These are phyloP conservation scores for Harpalus rufipes DNA, from an alignment of 2,888 invertebrate genomes.

Conservation along the genomic window DNA sequence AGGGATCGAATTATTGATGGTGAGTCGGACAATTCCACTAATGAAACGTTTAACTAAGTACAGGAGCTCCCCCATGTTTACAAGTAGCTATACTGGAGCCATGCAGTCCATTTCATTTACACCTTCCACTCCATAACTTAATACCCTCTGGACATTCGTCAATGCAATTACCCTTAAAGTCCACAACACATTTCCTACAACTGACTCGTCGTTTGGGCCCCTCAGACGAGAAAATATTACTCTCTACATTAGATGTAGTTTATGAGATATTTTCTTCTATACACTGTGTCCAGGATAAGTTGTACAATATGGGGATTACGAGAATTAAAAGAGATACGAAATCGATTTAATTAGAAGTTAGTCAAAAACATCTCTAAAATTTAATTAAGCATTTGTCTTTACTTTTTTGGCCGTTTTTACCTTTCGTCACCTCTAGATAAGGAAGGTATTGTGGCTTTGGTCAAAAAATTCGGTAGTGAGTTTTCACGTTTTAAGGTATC, in stretches of 20 bases:
- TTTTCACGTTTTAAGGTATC: no score
- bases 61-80: conserved; percentile 6
- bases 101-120: conserved; percentile 19
- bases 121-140: conserved; percentile 41
- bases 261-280: no score
- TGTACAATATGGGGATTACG: no score
- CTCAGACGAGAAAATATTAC: background rate
- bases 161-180: conserved; percentile 12
- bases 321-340: no score
- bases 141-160: conserved; percentile 24
- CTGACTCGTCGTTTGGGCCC: background rate
- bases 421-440: no score
- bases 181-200: conserved; percentile 10
- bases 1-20: conserved; percentile 5
- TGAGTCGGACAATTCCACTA: conserved; percentile 12
- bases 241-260: background rate
- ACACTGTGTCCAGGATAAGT: no score
- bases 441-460: no score
- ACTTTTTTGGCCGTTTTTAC: no score
- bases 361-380: no score
- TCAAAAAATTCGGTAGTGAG: no score
- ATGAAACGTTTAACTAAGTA: conserved; percentile 19
- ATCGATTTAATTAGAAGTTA: no score
- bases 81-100: background rate
- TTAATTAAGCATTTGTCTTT: no score